These are phyloP conservation scores for Dendroctonus ponderosae DNA, from an alignment of 1,140 invertebrate genomes.

Conservation along the genomic window DNA sequence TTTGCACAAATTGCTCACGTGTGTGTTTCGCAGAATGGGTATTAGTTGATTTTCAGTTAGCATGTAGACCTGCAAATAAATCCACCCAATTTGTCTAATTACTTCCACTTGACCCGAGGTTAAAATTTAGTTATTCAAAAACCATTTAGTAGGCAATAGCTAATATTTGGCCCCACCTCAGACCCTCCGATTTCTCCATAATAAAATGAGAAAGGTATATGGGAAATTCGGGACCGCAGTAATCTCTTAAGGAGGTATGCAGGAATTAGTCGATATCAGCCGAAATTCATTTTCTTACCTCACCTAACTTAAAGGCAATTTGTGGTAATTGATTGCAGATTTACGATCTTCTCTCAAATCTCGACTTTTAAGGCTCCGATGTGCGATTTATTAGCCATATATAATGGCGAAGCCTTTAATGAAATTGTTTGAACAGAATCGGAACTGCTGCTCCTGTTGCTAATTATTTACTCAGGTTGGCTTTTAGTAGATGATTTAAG, in stretches of 20 bases:
- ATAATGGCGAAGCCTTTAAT: slow-evolving; percentile 1
- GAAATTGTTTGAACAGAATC: background rate
- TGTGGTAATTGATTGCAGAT: slow-evolving; percentile 16
- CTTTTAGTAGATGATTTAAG: too few relatives aligned
- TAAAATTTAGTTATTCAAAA: too few relatives aligned
- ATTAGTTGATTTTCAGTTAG: slow-evolving; percentile 5
- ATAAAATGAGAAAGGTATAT: slow-evolving; percentile 15
- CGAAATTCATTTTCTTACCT: slow-evolving; percentile 23
- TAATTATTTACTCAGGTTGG: too few relatives aligned
- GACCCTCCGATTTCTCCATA: too few relatives aligned
- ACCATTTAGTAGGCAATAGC: too few relatives aligned
- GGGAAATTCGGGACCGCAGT: slow-evolving; percentile 4
- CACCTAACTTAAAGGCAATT: slow-evolving; percentile 16
- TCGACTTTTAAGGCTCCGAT: slow-evolving; percentile 2
- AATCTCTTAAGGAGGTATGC: slow-evolving; percentile 21
- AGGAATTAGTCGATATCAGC: slow-evolving; percentile 15
- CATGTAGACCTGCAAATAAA: too few relatives aligned
- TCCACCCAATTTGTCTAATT: too few relatives aligned
- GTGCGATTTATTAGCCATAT: slow-evolving; percentile 4
- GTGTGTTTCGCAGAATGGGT: background rate
- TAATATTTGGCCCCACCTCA: too few relatives aligned
- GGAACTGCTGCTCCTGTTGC: too few relatives aligned
- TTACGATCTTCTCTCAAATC: slow-evolving; percentile 9
- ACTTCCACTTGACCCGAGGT: too few relatives aligned
- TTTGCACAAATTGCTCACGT: slow-evolving; percentile 7